Evolutionary conservation across 2,797 vertebrate species (phyloP).

Genomic region (Hyperoplus lanceolatus): DNA sequence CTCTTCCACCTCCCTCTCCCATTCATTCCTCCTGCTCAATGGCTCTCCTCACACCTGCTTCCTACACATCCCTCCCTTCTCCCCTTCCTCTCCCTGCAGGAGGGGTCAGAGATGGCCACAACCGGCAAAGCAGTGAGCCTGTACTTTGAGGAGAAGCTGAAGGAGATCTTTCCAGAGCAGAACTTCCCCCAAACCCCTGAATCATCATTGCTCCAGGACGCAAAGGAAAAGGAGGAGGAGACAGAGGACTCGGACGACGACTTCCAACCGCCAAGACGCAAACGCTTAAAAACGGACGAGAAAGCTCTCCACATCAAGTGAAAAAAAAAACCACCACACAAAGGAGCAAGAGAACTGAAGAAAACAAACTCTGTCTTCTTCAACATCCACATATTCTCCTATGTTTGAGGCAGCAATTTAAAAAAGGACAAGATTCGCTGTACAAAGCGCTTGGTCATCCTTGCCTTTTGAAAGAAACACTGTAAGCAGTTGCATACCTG

Average conservation of each 20-base stretch:
- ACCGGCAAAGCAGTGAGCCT: constrained; percentile 94
- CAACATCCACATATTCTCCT: constrained; percentile 39
- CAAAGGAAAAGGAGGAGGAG: constrained; percentile 88
- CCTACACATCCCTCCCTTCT: constrained; percentile 41
- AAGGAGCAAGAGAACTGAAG: constrained; percentile 55
- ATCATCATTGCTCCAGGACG: constrained; percentile 81
- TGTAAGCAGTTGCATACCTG: constrained; percentile 45
- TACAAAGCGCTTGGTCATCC: constrained; percentile 71
- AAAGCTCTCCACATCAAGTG: constrained; percentile 96
- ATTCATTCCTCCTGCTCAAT: constrained; percentile 59
- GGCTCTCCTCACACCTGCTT: constrained; percentile 54
- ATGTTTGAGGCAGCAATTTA: constrained; percentile 54
- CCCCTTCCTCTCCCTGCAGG: constrained; percentile 82
- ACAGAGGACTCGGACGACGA: constrained; percentile 97
- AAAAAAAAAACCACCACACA: constrained; percentile 61
- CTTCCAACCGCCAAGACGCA: constrained; percentile 95
- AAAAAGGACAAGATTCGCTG: constrained; percentile 63
- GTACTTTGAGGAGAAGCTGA: constrained; percentile 96
- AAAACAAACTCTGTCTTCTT: constrained; percentile 71
- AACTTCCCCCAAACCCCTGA: constrained; percentile 92
- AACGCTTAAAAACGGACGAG: constrained; percentile 97
- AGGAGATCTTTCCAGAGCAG: constrained; percentile 93
- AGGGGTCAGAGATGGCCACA: constrained; percentile 98
- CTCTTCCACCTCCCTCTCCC: constrained; percentile 65
- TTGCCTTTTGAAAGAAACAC: constrained; percentile 59